Base-by-base conservation (phyloP, 2,797 vertebrate genomes). In the Monodelphis domestica region DNA sequence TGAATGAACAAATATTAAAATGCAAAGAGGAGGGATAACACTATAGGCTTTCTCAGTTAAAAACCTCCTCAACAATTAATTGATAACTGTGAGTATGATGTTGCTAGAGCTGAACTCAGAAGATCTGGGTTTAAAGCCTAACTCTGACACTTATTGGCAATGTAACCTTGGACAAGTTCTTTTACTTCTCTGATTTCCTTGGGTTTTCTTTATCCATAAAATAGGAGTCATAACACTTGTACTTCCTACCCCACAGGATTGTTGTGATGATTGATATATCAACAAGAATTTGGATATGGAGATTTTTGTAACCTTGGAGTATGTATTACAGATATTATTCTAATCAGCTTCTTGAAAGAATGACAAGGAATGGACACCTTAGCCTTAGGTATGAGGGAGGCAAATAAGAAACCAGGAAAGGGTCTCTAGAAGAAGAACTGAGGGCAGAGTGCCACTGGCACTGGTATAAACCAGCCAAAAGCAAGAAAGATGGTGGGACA, bases 161-260 rank as follows among this genome's bases (percentile, higher is more conserved):
- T 84, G 59, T 54, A 33, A 54, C n/a, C 38, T 45, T 55, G 45
- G 78, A 17, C 53, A 51, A 56, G 53, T n/a, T 53, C 28, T 33
- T 54, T 14, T 4, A 52, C 3, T 1, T 53, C 52, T 87, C 53
- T 45, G 1, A 59, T 59, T 45, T 30, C 52, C 59, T 87, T 56
- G 15, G 63, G 11, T 59, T n/a, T n/a, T 50, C 63, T 52, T 95
- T 89, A 28, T 91, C 12, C 92, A 30, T 45, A 56, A 87, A 95
- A 50, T 12, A 33, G 45, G 55, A 45, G 89, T n/a, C 6, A 6
- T 53, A 78, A 53, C 24, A 53, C 28, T 70, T 70, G 33, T 6
- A 70, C 15, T 33, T 33, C 7, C 50, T 21, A 9, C 21, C 26
- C 51, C 5, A 0, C 88, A 33, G 4, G 3, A 1, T 1, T 1